These are phyloP conservation scores for Elgaria multicarinata DNA, from an alignment of 2,113 vertebrate species.

Conservation along the genomic window DNA sequence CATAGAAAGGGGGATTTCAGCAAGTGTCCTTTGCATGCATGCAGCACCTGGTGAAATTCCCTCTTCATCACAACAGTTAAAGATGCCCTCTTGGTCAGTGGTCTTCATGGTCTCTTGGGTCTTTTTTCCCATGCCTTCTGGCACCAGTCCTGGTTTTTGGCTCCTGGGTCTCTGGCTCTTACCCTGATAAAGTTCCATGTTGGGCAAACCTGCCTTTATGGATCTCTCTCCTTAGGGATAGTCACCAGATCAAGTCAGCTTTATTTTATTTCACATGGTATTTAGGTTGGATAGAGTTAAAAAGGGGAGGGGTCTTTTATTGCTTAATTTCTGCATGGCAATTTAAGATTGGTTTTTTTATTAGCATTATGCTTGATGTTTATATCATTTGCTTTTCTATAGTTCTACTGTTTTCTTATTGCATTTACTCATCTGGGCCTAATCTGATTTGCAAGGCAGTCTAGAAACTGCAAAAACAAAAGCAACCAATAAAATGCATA, in stretches of 20 bases:
- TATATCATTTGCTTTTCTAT: neutral
- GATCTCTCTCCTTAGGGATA: neutral
- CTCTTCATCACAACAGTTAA: too few species aligned
- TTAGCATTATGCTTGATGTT: neutral
- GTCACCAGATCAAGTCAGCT: neutral
- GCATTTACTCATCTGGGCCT: neutral
- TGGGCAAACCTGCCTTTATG: neutral
- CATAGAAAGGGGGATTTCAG: too few species aligned
- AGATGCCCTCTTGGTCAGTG: too few species aligned
- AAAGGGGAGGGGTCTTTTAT: neutral
- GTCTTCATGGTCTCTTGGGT: too few species aligned
- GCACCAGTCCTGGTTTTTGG: too few species aligned
- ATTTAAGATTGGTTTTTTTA: neutral
- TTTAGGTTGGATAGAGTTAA: neutral
- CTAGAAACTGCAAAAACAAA: too few species aligned
- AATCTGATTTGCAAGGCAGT: neutral
- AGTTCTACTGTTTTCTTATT: neutral
- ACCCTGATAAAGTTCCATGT: too few species aligned
- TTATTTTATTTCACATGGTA: neutral
- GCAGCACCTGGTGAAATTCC: too few species aligned
- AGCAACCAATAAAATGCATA: neutral
- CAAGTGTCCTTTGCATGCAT: too few species aligned
- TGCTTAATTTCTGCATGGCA: neutral
- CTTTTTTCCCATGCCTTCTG: too few species aligned
- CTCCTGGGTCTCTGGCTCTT: too few species aligned